Conservation (phyloP, 2,797 vertebrate genomes). For the Sebastes goodei region DNA sequence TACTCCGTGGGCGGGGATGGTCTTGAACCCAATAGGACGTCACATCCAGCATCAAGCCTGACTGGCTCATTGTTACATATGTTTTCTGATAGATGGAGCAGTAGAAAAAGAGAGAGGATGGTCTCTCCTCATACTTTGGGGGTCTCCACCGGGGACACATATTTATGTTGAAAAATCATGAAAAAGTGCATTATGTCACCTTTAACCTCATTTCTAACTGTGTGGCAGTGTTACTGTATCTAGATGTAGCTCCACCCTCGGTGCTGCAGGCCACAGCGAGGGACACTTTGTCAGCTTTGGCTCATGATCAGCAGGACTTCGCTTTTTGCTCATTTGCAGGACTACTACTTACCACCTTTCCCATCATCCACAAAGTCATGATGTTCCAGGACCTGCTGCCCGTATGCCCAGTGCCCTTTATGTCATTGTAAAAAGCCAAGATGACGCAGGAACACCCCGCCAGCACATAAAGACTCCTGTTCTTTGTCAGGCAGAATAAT, state of each 20-base stretch:
- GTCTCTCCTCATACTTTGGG: background rate
- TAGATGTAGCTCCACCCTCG: background rate
- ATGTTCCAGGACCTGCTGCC: slow-evolving; percentile 24
- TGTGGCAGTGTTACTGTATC: background rate
- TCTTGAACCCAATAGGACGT: background rate
- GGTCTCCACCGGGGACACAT: background rate
- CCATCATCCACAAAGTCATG: slow-evolving; percentile 20
- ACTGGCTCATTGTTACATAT: background rate
- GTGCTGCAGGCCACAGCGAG: slow-evolving; percentile 1
- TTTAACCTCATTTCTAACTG: background rate
- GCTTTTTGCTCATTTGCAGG: slow-evolving; percentile 13
- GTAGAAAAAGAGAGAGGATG: too few species aligned
- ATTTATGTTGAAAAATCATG: background rate
- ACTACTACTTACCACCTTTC: background rate
- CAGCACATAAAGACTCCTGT: background rate
- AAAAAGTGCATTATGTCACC: background rate
- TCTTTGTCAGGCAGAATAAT: background rate
- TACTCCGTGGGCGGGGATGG: too few species aligned
- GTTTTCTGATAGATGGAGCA: too few species aligned
- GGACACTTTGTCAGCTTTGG: slow-evolving; percentile 23
- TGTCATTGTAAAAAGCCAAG: slow-evolving; percentile 4
- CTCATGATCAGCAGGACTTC: slow-evolving; percentile 14
- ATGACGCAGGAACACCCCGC: background rate
- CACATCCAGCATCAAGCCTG: background rate
- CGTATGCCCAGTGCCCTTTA: background rate